Base-by-base conservation (phyloP, 1,140 invertebrate genomes). In the Whitmania pigra region DNA sequence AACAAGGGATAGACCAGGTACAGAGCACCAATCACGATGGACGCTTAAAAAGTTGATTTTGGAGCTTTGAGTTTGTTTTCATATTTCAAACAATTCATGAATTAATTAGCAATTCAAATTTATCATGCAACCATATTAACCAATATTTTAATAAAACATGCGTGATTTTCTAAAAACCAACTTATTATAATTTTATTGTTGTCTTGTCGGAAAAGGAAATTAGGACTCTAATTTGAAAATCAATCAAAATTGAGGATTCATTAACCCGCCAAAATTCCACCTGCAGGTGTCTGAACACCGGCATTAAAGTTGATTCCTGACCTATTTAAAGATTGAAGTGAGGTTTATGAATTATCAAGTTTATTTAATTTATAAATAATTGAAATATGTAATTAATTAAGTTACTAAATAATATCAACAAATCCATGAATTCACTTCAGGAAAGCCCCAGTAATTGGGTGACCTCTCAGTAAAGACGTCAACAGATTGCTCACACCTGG, bases 261-360 rank as follows among this genome's bases (percentile, higher is more conserved):
- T 63, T 49, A 81, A 88, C 90, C 92, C 66, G 93, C 95, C 75
- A 90, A 89, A 60, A 95, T 80, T 49, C 92, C 91, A 66, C 91
- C 90, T 75, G 93, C 86, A 20, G 92, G 90, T 0, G 93, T 95
- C 75, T 87, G 87, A 0, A 95, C 93, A 0, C 93, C 93, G 79
- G 90, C 93, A 6, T 91, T 90, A 78, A 94, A 90, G 82, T 96
- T 95, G 0, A 97, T 92, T 49, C 93, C 92, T 69, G 91, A 93
- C 75, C 81, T 82, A 71, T 20, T 76, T 76, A 55, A 63, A 7
- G 11, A 7, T 15, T 25, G 22, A 63, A 25, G 43, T 11, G 13
- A 13, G 9, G 15, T 49, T 49, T 17, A 49, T 5, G 11, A 49
- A 49, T 11, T 7, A 1, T 49, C 9, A 49, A 5, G 22, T 63